Conservation (phyloP, 1,140 invertebrate genomes). For the Lucilia sericata region DNA sequence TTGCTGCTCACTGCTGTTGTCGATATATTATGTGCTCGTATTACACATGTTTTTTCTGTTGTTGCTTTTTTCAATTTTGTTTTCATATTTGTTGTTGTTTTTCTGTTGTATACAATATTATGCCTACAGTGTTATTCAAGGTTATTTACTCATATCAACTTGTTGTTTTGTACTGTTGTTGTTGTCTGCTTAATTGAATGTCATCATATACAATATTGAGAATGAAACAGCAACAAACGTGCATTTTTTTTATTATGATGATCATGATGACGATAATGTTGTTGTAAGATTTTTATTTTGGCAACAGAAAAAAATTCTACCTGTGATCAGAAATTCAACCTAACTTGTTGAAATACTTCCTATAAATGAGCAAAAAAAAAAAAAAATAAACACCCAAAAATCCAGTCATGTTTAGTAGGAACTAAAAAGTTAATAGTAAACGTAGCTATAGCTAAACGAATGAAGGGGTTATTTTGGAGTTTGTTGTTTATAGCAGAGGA, state of each 20-base stretch:
- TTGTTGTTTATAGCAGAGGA: no score
- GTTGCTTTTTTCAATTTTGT: not conserved
- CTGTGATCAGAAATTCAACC: constrained; percentile 1
- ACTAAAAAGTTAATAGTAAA: not conserved
- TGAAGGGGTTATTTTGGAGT: not conserved
- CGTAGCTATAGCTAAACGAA: not conserved
- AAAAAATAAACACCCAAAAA: not conserved
- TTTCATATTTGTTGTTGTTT: not conserved
- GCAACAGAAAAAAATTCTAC: constrained; percentile 4
- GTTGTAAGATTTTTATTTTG: not conserved
- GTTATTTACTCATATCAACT: constrained; percentile 21
- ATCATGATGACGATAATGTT: not conserved
- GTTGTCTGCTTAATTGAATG: constrained; percentile 10
- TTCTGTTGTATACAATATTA: not conserved
- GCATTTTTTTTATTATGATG: not conserved
- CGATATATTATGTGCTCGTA: constrained; percentile 2
- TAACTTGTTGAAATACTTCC: not conserved
- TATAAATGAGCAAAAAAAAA: not conserved
- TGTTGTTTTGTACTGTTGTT: not conserved
- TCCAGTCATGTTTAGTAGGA: not conserved
- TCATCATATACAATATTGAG: not conserved
- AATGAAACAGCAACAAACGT: not conserved
- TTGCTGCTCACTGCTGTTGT: not conserved
- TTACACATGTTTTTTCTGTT: not conserved
- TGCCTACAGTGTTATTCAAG: constrained; percentile 20